These are phyloP conservation scores for Lichenostomus cassidix DNA, from an alignment of 2,113 vertebrate species.

Conservation along the genomic window DNA sequence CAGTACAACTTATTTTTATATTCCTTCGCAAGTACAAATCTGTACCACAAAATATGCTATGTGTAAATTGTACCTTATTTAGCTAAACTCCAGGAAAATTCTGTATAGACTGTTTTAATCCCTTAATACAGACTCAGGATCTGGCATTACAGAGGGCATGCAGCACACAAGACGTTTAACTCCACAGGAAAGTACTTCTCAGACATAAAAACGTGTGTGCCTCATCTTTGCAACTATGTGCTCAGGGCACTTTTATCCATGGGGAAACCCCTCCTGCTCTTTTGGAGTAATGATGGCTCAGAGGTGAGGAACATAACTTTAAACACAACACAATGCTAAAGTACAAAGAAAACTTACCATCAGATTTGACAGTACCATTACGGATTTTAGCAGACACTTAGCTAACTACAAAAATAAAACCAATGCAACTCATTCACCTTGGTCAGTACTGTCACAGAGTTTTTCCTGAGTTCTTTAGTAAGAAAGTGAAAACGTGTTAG, in stretches of 20 bases:
- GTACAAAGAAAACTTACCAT: neutral
- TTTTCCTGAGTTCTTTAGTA: accelerated
- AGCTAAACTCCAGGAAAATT: neutral
- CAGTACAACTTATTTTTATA: neutral
- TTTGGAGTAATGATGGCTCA: neutral
- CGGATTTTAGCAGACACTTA: neutral
- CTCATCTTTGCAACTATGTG: neutral
- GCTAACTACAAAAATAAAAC: neutral
- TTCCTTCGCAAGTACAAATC: neutral
- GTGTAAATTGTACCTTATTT: neutral
- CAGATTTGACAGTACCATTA: neutral
- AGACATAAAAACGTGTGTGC: accelerated
- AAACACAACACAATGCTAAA: neutral
- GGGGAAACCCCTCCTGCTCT: neutral
- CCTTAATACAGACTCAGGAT: neutral
- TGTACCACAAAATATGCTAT: neutral
- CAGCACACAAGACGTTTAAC: accelerated
- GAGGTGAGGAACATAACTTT: neutral
- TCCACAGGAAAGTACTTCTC: neutral
- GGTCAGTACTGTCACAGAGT: neutral
- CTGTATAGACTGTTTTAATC: neutral
- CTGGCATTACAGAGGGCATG: neutral
- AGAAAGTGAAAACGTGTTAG: neutral
- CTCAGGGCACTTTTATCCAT: neutral
- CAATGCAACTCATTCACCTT: neutral